A percentile compares a stretch with the other conserved stretches of the same genome.
These are phyloP conservation scores for Strigamia maritima DNA, from an alignment of 2,888 invertebrate genomes.

Conservation along the genomic window DNA sequence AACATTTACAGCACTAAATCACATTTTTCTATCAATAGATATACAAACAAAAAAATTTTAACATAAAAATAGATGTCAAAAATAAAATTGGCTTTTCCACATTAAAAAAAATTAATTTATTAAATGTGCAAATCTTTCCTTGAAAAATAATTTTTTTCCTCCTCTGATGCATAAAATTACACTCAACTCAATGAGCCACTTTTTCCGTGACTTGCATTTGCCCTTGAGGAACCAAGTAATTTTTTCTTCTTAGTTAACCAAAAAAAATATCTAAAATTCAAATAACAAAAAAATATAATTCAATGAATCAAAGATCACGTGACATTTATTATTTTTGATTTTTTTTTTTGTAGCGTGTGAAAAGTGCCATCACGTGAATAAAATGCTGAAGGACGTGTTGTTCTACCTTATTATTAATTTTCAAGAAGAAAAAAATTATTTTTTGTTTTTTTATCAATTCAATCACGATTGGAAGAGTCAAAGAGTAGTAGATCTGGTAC, in stretches of 20 bases:
- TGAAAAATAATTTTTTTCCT: neutral
- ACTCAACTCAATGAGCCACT: neutral
- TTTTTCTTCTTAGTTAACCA: neutral
- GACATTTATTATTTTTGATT: neutral
- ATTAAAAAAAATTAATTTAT: neutral
- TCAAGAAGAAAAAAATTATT: neutral
- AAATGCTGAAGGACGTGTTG: neutral
- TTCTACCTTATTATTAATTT: neutral
- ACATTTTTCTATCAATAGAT: neutral
- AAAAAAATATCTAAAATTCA: neutral
- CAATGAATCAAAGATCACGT: neutral
- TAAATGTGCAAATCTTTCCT: slow-evolving; percentile 4
- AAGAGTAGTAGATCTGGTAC: neutral
- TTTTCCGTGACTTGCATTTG: slow-evolving; percentile 15
- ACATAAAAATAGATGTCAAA: too few relatives aligned
- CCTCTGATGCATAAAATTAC: slow-evolving; percentile 1
- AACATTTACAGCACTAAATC: neutral
- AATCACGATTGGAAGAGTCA: neutral
- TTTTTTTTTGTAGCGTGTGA: neutral
- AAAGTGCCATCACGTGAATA: neutral
- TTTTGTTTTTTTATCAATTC: neutral
- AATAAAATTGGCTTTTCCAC: neutral
- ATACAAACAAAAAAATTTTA: neutral
- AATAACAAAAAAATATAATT: neutral
- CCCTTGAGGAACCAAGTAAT: neutral